phyloP scores from a whole-genome alignment of 2,888 invertebrate genomes.

The Agrilus cyanescens region DNA sequence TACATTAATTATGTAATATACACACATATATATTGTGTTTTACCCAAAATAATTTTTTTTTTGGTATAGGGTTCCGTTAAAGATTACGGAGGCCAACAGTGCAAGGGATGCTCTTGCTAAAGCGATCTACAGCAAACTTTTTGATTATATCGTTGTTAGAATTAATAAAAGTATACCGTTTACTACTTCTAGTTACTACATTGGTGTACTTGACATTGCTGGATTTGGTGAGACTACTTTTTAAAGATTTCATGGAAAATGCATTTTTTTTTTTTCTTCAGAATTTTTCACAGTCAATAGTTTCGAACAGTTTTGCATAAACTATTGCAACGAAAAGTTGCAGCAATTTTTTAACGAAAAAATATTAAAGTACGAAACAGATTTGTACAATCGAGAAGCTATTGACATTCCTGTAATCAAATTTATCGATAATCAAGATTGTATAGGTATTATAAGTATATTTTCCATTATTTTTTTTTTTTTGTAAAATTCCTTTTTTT shows the following conservation, averaged over 20 bases:
- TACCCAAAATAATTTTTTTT: background rate
- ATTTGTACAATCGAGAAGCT: slow-evolving; percentile 85
- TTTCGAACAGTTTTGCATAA: slow-evolving; percentile 92
- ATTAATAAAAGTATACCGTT: slow-evolving; percentile 95
- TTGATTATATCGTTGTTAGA: slow-evolving; percentile 87
- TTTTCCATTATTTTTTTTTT: no score
- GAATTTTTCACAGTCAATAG: slow-evolving; percentile 74
- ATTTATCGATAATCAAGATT: slow-evolving; percentile 95
- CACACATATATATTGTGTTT: no score
- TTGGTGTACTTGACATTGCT: slow-evolving; percentile 95
- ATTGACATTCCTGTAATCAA: slow-evolving; percentile 87
- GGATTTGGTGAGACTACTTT: slow-evolving; percentile 67
- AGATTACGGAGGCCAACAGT: slow-evolving; percentile 83
- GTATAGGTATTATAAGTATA: slow-evolving; percentile 69
- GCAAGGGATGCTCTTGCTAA: slow-evolving; percentile 96
- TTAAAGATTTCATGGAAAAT: background rate
- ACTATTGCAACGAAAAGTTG: slow-evolving; percentile 98
- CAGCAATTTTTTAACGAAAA: slow-evolving; percentile 99
- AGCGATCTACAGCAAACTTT: slow-evolving; percentile 87
- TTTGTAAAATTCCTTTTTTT: no score
- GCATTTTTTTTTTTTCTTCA: slow-evolving; percentile 29
- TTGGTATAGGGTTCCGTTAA: slow-evolving; percentile 76
- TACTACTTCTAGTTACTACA: slow-evolving; percentile 81
- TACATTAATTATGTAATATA: slow-evolving; percentile 81
- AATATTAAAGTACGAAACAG: slow-evolving; percentile 91